Conservation (phyloP, 1,140 invertebrate genomes). For the Asbolus verrucosus region DNA sequence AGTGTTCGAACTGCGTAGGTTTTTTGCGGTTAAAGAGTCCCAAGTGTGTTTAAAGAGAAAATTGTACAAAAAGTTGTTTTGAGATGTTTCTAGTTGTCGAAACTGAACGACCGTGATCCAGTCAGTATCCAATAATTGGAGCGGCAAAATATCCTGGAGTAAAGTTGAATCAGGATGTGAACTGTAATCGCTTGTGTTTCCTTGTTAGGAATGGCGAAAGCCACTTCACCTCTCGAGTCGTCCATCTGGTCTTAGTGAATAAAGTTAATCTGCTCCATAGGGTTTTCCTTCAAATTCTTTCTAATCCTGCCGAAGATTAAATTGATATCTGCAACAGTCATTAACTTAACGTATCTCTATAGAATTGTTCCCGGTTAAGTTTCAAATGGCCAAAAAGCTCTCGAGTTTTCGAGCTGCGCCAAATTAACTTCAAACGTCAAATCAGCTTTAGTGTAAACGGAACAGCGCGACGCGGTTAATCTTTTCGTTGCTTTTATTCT, state of each 20-base stretch:
- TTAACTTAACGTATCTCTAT: slow-evolving; percentile 39
- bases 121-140: slow-evolving; percentile 25
- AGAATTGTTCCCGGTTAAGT: slow-evolving; percentile 18
- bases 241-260: slow-evolving; percentile 32
- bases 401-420: slow-evolving; percentile 14
- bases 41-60: too few species aligned
- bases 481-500: slow-evolving; percentile 37
- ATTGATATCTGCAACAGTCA: slow-evolving; percentile 48
- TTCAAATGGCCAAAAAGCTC: background rate
- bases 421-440: slow-evolving; percentile 35
- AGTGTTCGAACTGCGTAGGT: too few species aligned
- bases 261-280: slow-evolving; percentile 16
- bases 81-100: slow-evolving; percentile 1
- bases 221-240: slow-evolving; percentile 46
- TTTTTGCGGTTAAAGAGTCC: too few species aligned
- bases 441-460: slow-evolving; percentile 29
- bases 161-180: slow-evolving; percentile 32
- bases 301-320: slow-evolving; percentile 47
- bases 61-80: too few species aligned
- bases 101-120: slow-evolving; percentile 15
- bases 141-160: slow-evolving; percentile 16
- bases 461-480: slow-evolving; percentile 24
- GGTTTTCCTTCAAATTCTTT: slow-evolving; percentile 40
- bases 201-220: slow-evolving; percentile 39
- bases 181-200: slow-evolving; percentile 31